Base-by-base conservation (phyloP, 2,888 invertebrate species). In the Deilephila elpenor region DNA sequence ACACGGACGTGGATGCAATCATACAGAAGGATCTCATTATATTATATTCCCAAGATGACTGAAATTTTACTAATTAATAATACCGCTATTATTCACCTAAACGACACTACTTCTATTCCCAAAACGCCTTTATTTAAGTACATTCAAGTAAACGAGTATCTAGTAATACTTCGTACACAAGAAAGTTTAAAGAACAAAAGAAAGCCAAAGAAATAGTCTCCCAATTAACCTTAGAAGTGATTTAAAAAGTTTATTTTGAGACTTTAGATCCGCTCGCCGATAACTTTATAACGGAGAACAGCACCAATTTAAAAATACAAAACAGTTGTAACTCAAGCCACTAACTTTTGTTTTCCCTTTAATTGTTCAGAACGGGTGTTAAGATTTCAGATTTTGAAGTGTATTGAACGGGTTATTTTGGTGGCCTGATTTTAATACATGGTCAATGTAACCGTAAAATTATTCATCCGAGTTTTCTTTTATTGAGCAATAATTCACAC, bases 201-300 rank as follows among this genome's bases (percentile, higher is more conserved):
- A 67, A 51, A 67, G 44, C 51, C 25, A 44, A 44, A 67, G 64
- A 67, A 67, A 67, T 67, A 67, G 51, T 67, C 67, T 51, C 44
- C 67, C 67, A 67, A 67, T 67, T 67, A 67, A 67, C 67, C 67
- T 67, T 67, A 67, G 67, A 67, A 67, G 67, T 67, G 67, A 67
- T 67, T 51, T 67, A 67, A 51, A 67, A 67, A 67, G 67, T 67
- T 67, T 67, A 67, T 67, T 67, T 67, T 67, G 51, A 67, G 51
- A 14, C 25, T 67, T 67, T 51, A 67, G 67, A 67, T 67, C 25
- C 51, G 67, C 51, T 67, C 25, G 17, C 6, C 44, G 67, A 67
- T 67, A 67, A 51, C 17, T 67, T 67, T 67, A 67, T 67, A 51
- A 67, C 17, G 25, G 67, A 44, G 67, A 67, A 67, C 51, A 67